Conservation (phyloP, 2,113 vertebrate species). For the Callocephalon fimbriatum region DNA sequence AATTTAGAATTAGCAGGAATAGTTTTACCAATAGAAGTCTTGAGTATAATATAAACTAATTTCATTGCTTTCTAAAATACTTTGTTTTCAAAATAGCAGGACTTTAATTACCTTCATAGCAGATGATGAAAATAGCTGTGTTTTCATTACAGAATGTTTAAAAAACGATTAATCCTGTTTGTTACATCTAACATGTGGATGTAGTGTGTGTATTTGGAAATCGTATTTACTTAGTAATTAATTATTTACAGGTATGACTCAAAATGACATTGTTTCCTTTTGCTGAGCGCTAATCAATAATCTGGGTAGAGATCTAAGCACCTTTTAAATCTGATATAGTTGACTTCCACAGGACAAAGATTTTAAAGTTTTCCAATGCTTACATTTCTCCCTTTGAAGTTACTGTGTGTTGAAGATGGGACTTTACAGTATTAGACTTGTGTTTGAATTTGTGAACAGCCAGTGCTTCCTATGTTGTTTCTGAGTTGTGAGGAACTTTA, state of each 20-base stretch:
- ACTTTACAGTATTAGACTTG: neutral
- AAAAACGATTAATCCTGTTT: neutral
- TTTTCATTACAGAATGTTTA: neutral
- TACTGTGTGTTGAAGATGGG: neutral
- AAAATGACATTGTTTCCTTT: neutral
- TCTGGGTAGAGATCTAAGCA: neutral
- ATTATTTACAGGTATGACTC: conserved; percentile 16
- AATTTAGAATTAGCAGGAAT: neutral
- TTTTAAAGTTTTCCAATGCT: neutral
- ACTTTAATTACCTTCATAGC: neutral
- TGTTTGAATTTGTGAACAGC: neutral
- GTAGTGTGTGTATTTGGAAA: neutral
- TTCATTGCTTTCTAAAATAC: neutral
- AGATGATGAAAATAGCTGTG: neutral
- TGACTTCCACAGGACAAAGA: neutral
- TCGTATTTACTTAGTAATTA: conserved; percentile 2
- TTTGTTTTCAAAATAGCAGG: neutral
- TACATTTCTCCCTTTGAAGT: neutral
- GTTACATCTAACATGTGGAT: neutral
- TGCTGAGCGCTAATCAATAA: neutral
- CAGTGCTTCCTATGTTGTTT: neutral
- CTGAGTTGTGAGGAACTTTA: neutral
- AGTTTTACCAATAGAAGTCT: neutral
- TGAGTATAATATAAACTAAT: neutral
- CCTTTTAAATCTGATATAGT: neutral